Percentiles rank a stretch among this genome's conserved stretches.
phyloP scores from a whole-genome alignment of 1,140 invertebrate genomes.

The Mycetomoellerius zeteki region DNA sequence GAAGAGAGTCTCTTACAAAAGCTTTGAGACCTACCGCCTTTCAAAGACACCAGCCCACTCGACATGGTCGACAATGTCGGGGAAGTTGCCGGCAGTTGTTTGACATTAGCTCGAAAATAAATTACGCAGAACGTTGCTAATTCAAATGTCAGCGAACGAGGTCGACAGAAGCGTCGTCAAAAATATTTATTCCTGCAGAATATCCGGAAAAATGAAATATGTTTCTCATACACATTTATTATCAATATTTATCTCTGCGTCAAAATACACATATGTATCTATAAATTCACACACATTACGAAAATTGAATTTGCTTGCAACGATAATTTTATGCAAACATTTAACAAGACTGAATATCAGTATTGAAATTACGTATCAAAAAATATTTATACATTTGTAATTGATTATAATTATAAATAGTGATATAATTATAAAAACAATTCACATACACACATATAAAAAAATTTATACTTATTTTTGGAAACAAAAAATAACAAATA shows the following conservation, averaged over 20 bases:
- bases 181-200: slow-evolving; percentile 10
- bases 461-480: not conserved
- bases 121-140: slow-evolving; percentile 46
- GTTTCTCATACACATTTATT: slow-evolving; percentile 12
- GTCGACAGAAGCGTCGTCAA: slow-evolving; percentile 20
- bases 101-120: slow-evolving; percentile 55
- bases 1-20: slow-evolving; percentile 53
- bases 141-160: slow-evolving; percentile 44
- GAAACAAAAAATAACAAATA: not conserved
- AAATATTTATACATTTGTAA: slow-evolving; percentile 15
- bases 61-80: slow-evolving; percentile 41
- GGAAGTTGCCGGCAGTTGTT: slow-evolving; percentile 55
- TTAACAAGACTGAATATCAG: not conserved
- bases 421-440: not conserved
- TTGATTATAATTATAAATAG: not conserved
- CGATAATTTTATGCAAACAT: not conserved
- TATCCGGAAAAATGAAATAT: slow-evolving; percentile 10
- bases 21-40: slow-evolving; percentile 34
- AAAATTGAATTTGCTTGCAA: not conserved
- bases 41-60: slow-evolving; percentile 53
- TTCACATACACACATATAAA: not conserved
- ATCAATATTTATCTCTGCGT: slow-evolving; percentile 29
- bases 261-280: not conserved
- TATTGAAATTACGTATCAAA: not conserved
- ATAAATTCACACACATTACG: not conserved